These are phyloP conservation scores for Heliconius cydno DNA, from an alignment of 2,888 invertebrate genomes.

Conservation along the genomic window DNA sequence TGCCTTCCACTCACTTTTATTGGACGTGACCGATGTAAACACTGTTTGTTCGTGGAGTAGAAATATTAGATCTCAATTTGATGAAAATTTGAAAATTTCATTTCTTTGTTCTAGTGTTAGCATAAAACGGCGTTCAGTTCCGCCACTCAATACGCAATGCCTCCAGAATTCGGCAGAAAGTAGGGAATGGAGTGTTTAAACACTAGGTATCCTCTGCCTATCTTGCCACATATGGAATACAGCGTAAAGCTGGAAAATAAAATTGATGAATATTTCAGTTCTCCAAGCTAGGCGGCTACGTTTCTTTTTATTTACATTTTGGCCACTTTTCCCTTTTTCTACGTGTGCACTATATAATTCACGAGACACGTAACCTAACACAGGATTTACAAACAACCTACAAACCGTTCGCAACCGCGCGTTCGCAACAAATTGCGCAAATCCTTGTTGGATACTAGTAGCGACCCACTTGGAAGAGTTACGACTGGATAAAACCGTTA, in stretches of 20 bases:
- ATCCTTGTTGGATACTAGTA: slow-evolving; percentile 61
- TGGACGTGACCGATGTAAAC: slow-evolving; percentile 39
- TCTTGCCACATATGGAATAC: too few relatives aligned
- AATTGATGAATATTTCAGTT: slow-evolving; percentile 39
- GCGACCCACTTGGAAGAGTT: slow-evolving; percentile 66
- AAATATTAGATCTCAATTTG: slow-evolving; percentile 37
- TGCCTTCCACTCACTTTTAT: slow-evolving; percentile 45
- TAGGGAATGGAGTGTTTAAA: too few relatives aligned
- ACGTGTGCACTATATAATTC: slow-evolving; percentile 36
- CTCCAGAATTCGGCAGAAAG: too few relatives aligned
- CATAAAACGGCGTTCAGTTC: too few relatives aligned
- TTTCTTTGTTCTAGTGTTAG: too few relatives aligned
- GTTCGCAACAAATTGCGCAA: slow-evolving; percentile 54
- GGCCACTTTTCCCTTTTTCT: slow-evolving; percentile 20
- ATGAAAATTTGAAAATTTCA: slow-evolving; percentile 32
- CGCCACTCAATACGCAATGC: too few relatives aligned
- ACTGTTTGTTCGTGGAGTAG: slow-evolving; percentile 32
- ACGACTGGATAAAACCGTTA: slow-evolving; percentile 69
- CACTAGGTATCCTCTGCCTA: too few relatives aligned
- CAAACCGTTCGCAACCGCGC: slow-evolving; percentile 43
- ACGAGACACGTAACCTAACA: slow-evolving; percentile 33
- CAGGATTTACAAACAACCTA: slow-evolving; percentile 44
- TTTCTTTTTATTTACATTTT: slow-evolving; percentile 28
- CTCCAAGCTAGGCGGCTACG: slow-evolving; percentile 23
- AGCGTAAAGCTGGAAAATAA: too few relatives aligned